These are phyloP conservation scores for Synanthedon formicaeformis DNA, from an alignment of 2,888 invertebrate species.

Conservation along the genomic window DNA sequence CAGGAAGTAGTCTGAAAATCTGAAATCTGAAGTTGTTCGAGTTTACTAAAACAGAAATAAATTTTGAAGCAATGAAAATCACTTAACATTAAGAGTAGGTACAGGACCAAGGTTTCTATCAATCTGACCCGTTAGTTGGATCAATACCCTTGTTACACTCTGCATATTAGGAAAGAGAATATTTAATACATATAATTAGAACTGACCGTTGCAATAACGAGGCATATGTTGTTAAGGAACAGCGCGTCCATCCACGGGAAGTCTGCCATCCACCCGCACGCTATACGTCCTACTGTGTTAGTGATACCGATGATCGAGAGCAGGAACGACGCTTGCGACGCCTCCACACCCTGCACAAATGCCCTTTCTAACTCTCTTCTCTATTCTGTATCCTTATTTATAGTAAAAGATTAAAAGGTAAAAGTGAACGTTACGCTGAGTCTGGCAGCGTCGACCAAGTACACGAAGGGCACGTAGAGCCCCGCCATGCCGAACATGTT, in stretches of 20 bases:
- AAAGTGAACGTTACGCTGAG: constrained; percentile 69
- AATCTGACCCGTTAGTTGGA: no score
- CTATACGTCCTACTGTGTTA: constrained; percentile 92
- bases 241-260: constrained; percentile 93
- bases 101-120: no score
- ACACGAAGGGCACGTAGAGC: constrained; percentile 96
- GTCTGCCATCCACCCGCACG: constrained; percentile 91
- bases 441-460: constrained; percentile 86
- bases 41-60: neutral
- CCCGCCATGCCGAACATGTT: constrained; percentile 98
- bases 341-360: constrained; percentile 74
- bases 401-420: no score
- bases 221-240: constrained; percentile 91
- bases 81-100: no score
- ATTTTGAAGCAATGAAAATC: no score
- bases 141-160: no score
- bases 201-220: constrained; percentile 86
- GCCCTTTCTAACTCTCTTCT: constrained; percentile 15
- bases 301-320: constrained; percentile 91
- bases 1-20: no score
- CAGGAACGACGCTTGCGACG: constrained; percentile 78
- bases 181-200: neutral
- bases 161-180: no score
- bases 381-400: no score
- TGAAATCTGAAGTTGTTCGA: no score